Percentiles rank a stretch among this genome's conserved stretches.
phyloP scores from a whole-genome alignment of 2,113 vertebrate genomes.

The Leptobrachium ailaonicum region DNA sequence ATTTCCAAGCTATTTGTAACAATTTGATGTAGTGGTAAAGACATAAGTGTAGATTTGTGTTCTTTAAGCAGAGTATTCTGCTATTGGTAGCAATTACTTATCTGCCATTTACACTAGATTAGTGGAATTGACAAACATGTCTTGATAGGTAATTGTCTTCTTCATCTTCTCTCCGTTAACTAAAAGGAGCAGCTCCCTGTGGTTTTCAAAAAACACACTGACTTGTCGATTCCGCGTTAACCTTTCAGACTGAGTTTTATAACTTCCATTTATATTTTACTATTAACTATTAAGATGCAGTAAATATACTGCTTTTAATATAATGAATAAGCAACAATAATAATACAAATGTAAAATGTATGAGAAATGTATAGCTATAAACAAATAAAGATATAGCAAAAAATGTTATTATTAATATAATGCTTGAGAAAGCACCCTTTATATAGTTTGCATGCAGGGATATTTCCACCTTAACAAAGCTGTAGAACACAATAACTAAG shows the following conservation, averaged over 20 bases:
- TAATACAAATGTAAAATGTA: not conserved
- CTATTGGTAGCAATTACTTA: slow-evolving; percentile 27
- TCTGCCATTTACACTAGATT: slow-evolving; percentile 26
- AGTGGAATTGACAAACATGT: slow-evolving; percentile 33
- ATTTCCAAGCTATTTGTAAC: slow-evolving; percentile 25
- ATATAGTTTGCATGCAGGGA: too few relatives aligned
- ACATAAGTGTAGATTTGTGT: slow-evolving; percentile 29
- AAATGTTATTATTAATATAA: too few relatives aligned
- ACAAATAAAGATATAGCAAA: too few relatives aligned
- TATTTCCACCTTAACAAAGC: slow-evolving; percentile 59
- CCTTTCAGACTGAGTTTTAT: not conserved
- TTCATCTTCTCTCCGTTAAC: not conserved
- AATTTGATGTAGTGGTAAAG: slow-evolving; percentile 19
- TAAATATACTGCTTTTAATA: not conserved
- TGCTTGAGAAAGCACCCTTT: too few relatives aligned
- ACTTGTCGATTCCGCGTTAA: not conserved
- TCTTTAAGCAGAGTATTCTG: slow-evolving; percentile 15
- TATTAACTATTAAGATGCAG: too few relatives aligned
- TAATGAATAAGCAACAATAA: not conserved
- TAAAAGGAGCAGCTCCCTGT: not conserved
- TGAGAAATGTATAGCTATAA: too few relatives aligned
- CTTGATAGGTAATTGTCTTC: slow-evolving; percentile 26
- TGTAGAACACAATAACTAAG: slow-evolving; percentile 59
- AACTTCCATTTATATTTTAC: too few relatives aligned
- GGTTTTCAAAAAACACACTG: not conserved